Percentiles rank a stretch among this genome's conserved stretches.
Evolutionary conservation across 2,797 vertebrate species (phyloP).

Genomic region (Pterois miles): DNA sequence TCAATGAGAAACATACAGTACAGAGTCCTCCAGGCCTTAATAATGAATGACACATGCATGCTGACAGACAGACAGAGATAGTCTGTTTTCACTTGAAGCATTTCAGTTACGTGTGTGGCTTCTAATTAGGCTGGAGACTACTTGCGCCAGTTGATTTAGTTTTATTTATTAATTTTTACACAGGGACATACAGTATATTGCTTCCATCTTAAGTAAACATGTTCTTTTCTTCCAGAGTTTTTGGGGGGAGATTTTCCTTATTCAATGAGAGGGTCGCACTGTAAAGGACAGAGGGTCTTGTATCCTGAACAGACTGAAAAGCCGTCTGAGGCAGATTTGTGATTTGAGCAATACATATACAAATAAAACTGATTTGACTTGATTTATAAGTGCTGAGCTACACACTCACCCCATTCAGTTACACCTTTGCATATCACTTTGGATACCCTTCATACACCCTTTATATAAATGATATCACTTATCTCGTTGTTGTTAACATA

Average conservation of each 20-base stretch:
- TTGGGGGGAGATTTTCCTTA: too few relatives aligned
- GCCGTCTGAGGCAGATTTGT: too few relatives aligned
- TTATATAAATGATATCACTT: neutral
- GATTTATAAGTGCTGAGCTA: neutral
- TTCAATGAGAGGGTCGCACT: too few relatives aligned
- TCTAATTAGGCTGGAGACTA: slow-evolving; percentile 49
- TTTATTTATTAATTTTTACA: slow-evolving; percentile 26
- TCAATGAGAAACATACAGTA: neutral
- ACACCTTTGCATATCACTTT: neutral
- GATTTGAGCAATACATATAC: too few relatives aligned
- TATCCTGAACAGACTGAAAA: too few relatives aligned
- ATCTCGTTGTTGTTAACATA: neutral
- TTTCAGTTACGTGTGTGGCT: slow-evolving; percentile 35
- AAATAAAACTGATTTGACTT: too few relatives aligned
- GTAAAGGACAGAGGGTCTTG: too few relatives aligned
- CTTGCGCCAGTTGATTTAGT: slow-evolving; percentile 11
- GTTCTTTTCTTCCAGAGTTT: neutral
- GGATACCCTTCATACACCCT: neutral
- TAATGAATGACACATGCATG: slow-evolving; percentile 36
- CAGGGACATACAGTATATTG: neutral
- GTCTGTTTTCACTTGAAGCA: slow-evolving; percentile 23
- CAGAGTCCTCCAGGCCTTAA: slow-evolving; percentile 17
- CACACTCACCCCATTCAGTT: neutral
- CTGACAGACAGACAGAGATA: slow-evolving; percentile 1
- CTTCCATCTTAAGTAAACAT: slow-evolving; percentile 19